phyloP scores from a whole-genome alignment of 2,113 vertebrate genomes.

The Psettodes erumei region DNA sequence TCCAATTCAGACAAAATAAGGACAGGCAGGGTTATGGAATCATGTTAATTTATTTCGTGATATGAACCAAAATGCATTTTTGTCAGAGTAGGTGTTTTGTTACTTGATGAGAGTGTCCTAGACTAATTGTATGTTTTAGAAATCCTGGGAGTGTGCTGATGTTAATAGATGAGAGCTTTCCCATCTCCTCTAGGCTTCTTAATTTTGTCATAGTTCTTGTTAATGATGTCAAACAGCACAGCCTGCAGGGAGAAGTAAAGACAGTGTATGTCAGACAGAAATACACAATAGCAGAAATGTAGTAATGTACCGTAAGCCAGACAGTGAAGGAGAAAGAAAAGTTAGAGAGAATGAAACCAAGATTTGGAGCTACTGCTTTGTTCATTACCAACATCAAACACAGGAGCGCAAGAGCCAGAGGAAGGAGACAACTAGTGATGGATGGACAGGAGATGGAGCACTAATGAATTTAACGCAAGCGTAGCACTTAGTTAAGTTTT shows the following conservation, averaged over 20 bases:
- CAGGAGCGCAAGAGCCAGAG: constrained; percentile 39
- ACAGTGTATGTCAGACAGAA: neutral
- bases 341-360: constrained; percentile 20
- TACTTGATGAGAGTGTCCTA: constrained; percentile 51
- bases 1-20: constrained; percentile 2
- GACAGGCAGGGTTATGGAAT: constrained; percentile 15
- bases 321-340: neutral
- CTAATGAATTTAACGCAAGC: constrained; percentile 61
- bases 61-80: constrained; percentile 51
- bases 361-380: constrained; percentile 24
- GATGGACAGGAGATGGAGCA: constrained; percentile 40
- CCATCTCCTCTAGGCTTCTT: constrained; percentile 91
- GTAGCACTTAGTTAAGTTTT: constrained; percentile 65
- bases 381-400: constrained; percentile 67
- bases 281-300: neutral
- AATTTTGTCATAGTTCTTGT: constrained; percentile 92
- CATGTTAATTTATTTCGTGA: constrained; percentile 75
- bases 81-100: constrained; percentile 34
- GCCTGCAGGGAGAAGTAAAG: constrained; percentile 77
- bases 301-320: neutral
- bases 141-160: neutral
- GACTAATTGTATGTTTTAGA: constrained; percentile 49
- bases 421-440: constrained; percentile 46
- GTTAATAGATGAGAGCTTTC: constrained; percentile 92
- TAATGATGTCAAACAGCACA: constrained; percentile 88